Conservation (phyloP, 2,113 vertebrate species). For the Phalacrocorax brasilianus region DNA sequence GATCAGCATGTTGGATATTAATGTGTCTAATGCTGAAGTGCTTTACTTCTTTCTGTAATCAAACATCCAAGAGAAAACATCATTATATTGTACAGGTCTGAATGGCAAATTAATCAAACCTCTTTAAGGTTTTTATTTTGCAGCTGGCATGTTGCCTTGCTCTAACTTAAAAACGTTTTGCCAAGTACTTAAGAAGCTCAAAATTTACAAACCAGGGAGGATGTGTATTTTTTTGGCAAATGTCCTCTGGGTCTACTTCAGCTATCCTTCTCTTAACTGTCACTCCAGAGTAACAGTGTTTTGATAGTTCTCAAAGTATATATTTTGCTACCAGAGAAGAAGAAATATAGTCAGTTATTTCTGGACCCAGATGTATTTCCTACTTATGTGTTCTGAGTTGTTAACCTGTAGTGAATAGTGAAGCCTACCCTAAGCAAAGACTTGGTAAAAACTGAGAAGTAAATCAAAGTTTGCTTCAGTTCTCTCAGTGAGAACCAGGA, state of each 20-base stretch:
- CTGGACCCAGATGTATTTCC: background rate
- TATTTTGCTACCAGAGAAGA: background rate
- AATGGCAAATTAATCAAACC: conserved; percentile 40
- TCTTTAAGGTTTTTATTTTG: conserved; percentile 30
- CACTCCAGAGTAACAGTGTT: background rate
- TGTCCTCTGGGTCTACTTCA: background rate
- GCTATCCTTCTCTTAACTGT: background rate
- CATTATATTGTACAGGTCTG: background rate
- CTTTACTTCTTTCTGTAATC: conserved; percentile 31
- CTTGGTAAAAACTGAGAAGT: background rate
- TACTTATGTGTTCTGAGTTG: background rate
- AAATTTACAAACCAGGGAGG: background rate
- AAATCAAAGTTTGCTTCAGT: background rate
- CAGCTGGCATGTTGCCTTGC: background rate
- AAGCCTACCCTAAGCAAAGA: background rate
- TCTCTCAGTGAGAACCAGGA: background rate
- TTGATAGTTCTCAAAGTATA: background rate
- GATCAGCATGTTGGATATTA: background rate
- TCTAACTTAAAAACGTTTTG: background rate
- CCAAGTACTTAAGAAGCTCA: background rate
- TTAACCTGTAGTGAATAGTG: background rate
- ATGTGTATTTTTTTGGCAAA: background rate
- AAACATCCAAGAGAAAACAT: conserved; percentile 18
- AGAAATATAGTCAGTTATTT: background rate
- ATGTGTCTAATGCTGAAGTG: background rate